These are phyloP conservation scores for Stenurella melanura DNA, from an alignment of 2,888 invertebrate genomes.

Conservation along the genomic window DNA sequence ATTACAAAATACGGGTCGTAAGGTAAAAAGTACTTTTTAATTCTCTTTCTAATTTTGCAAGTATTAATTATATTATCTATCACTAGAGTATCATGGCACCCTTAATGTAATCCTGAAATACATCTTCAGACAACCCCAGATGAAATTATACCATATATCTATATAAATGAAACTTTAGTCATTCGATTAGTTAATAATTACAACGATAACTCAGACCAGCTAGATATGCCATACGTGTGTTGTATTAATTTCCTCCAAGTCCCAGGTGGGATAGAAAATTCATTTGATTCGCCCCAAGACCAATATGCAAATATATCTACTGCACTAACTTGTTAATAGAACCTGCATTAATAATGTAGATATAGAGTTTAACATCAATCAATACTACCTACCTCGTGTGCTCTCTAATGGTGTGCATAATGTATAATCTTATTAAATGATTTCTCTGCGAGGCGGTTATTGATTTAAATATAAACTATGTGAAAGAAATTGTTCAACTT, in stretches of 20 bases:
- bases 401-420: background rate
- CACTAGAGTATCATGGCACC: background rate
- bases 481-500: no score
- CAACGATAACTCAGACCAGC: background rate
- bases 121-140: background rate
- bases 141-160: background rate
- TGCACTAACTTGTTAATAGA: slow-evolving; percentile 27
- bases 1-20: no score
- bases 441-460: background rate
- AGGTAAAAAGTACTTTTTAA: no score
- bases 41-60: no score
- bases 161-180: slow-evolving; percentile 7
- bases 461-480: background rate
- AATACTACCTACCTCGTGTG: slow-evolving; percentile 12
- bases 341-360: slow-evolving; percentile 27
- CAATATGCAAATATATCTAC: slow-evolving; percentile 23
- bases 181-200: slow-evolving; percentile 9
- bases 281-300: slow-evolving; percentile 25
- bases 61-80: no score
- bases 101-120: background rate
- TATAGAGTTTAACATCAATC: slow-evolving; percentile 12
- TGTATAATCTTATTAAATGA: background rate
- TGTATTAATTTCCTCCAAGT: slow-evolving; percentile 22
- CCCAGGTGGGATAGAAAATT: slow-evolving; percentile 23
- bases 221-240: background rate